A percentile compares a stretch with the other conserved stretches of the same genome.
phyloP scores from a whole-genome alignment of 2,888 invertebrate species.

The Leptothorax acervorum region DNA sequence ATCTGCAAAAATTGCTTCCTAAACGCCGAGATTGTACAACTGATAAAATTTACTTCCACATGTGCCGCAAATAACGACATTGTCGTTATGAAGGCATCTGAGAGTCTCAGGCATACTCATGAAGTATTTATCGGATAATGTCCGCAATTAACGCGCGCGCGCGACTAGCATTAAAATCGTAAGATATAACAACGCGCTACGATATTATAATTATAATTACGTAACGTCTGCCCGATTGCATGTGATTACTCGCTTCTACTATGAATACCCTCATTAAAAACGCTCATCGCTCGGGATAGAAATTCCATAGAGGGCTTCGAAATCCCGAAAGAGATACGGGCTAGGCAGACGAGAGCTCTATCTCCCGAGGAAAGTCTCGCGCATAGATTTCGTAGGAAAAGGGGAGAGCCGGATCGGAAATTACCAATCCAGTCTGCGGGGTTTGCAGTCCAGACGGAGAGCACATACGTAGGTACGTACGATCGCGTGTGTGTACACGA shows the following conservation, averaged over 20 bases:
- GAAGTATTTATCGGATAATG: conserved; percentile 21
- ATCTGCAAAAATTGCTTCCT: not conserved
- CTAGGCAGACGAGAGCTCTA: conserved; percentile 73
- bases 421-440: conserved; percentile 74
- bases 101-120: not conserved
- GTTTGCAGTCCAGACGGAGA: conserved; percentile 44
- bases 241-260: not conserved
- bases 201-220: conserved; percentile 30
- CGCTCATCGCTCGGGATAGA: conserved; percentile 3
- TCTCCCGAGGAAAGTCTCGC: conserved; percentile 65
- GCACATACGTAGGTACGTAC: not conserved
- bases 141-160: not conserved
- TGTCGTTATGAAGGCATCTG: not conserved
- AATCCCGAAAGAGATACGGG: conserved; percentile 71
- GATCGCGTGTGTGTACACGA: conserved; percentile 49
- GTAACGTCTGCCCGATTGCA: not conserved
- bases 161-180: not conserved
- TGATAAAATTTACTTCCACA: not conserved
- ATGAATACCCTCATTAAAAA: not conserved
- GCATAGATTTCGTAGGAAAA: conserved; percentile 47
- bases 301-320: conserved; percentile 52
- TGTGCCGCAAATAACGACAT: not conserved
- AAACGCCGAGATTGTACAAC: conserved; percentile 2
- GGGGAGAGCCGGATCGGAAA: conserved; percentile 71
- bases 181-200: conserved; percentile 7